Evolutionary conservation across 2,888 invertebrate genomes (phyloP), one percentile per base, ranked within the genome.

Genomic region (Nemoura dubitans): DNA sequence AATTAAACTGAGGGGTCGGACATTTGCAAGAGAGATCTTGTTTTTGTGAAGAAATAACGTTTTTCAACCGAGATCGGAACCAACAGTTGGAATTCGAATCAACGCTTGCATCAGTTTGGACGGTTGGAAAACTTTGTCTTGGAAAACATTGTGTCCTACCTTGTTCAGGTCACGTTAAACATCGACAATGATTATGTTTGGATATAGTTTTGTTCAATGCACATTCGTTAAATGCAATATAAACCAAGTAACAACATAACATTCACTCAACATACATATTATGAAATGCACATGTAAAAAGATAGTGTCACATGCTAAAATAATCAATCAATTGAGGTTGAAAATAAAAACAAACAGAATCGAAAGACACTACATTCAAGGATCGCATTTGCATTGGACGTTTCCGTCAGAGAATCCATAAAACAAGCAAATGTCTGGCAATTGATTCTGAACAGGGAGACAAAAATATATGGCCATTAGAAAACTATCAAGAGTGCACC

Each of bases 1-100:
- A 42, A 25, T 83, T 43, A 83, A 21, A 5, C 43, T 30, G 83
- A 29, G 16, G 83, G 42, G 83, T 83, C 30, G 83, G 83, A 83
- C 43, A 83, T 83, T 83, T 83, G 0, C 6, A 59, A 59, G 59
- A 59, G 59, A 26, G 78, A 43, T 42, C 29, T 82, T 29, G 2
- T 16, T 82, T 42, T 43, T 36, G 42, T 10, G 42, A 42, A 25
- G 42, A 83, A 83, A 43, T 43, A 10, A 5, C 25, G 42, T 43
- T 43, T 43, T 83, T 36, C n/a, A 78, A 78, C 59, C 59, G 59
- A 59, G 59, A 59, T 59, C 59, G 59, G 59, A 59, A 59, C 14
- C 16, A 59, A 59, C 59, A 59, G 59, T 59, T 59, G 21, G 59
- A 59, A 59, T 59, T 59, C 59, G 59, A 59, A 21, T 21, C 6